Conservation (phyloP, 2,888 invertebrate species). For the Prosopocoilus inquinatus region DNA sequence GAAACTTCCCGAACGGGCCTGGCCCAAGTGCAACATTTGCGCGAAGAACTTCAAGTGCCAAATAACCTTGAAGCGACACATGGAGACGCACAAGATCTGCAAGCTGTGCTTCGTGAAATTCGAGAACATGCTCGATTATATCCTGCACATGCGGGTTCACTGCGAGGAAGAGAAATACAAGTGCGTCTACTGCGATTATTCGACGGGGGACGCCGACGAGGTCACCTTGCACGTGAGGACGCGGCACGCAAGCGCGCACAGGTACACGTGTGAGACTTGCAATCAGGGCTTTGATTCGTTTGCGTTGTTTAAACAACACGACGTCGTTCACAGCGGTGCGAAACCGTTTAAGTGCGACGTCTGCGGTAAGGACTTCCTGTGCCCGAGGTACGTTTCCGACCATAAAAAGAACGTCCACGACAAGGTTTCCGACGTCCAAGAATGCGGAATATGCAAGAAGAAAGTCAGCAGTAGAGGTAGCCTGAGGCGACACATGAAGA, state of each 20-base stretch:
- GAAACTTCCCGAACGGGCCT: slow-evolving; percentile 31
- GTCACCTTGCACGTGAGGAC: slow-evolving; percentile 42
- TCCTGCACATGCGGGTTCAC: slow-evolving; percentile 45
- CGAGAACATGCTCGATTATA: slow-evolving; percentile 45
- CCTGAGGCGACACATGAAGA: slow-evolving; percentile 48
- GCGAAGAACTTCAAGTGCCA: slow-evolving; percentile 42
- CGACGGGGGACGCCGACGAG: slow-evolving; percentile 38
- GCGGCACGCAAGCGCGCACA: slow-evolving; percentile 42
- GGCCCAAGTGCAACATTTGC: slow-evolving; percentile 47
- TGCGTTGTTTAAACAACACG: slow-evolving; percentile 58
- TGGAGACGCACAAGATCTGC: slow-evolving; percentile 46
- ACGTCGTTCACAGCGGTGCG: slow-evolving; percentile 58
- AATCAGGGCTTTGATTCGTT: slow-evolving; percentile 57
- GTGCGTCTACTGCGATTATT: slow-evolving; percentile 46
- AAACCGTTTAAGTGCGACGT: slow-evolving; percentile 60
- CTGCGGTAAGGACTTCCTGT: slow-evolving; percentile 61
- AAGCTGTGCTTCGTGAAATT: slow-evolving; percentile 44
- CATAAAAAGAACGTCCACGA: slow-evolving; percentile 44
- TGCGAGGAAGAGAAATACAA: slow-evolving; percentile 40
- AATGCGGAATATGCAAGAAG: slow-evolving; percentile 49
- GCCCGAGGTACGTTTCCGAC: slow-evolving; percentile 45
- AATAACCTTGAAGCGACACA: slow-evolving; percentile 44
- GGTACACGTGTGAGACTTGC: slow-evolving; percentile 57
- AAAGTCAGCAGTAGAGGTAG: slow-evolving; percentile 48
- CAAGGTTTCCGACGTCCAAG: slow-evolving; percentile 37